Base-by-base conservation (phyloP, 2,113 vertebrate species). In the Catagonus wagneri region DNA sequence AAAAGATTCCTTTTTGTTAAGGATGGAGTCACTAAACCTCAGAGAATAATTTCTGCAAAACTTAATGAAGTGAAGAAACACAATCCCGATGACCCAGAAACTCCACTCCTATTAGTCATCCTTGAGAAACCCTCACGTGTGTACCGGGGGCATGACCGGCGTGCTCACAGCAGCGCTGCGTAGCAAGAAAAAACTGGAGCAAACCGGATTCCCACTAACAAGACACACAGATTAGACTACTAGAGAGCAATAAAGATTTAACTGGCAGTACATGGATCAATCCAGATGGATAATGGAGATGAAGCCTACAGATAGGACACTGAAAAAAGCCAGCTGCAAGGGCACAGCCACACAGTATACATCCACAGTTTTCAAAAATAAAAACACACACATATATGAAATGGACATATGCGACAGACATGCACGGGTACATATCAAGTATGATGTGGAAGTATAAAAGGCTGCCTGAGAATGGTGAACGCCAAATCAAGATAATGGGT, bases 11-110 rank as follows among this genome's bases (percentile, higher is more conserved):
- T 72, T 88, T 93, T 78, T 69, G 12, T 71, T 74, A 89, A 72
- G 9, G 88, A 92, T 23, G 32, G 29, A 87, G 36, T 66, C 65
- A 95, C 94, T 65, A 92, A 89, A 36, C 34, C n/a, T 52, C 63
- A 27, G 25, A n/a, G 32, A 32, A 69, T 91, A 34, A 69, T 56
- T 90, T 96, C 69, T 85, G 19, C 60, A 89, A 89, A 29, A n/a
- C 60, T 56, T 95, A 93, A 84, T 60, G 65, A 90, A 79, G n/a
- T 44, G 4, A 92, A 90, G 54, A 69, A 12, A 1, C 66, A 63
- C 50, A 22, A 68, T 74, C 66, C 44, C 66, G 80, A 12, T 5
- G 22, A 91, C 52, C 36, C 68, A 93, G 81, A 69, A 92, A 90
- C 44, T 16, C 63, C 27, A 89, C 7, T 36, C 23, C 61, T 85